phyloP scores from a whole-genome alignment of 2,797 vertebrate species.

The Macropodus opercularis region DNA sequence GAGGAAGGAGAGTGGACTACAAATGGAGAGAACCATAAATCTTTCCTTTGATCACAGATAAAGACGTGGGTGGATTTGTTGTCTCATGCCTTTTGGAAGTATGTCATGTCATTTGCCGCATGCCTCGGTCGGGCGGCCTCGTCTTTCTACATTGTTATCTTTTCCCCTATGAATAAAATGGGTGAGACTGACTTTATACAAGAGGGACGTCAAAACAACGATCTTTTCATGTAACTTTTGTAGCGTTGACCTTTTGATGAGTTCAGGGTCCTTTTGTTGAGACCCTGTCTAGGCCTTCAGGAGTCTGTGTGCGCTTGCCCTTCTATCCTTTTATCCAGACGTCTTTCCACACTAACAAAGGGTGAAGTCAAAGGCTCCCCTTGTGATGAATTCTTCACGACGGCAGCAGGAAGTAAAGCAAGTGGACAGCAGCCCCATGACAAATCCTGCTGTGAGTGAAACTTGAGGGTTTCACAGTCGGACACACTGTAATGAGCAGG shows the following conservation, averaged over 20 bases:
- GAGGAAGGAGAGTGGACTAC: slow-evolving; percentile 41
- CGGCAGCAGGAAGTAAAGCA: slow-evolving; percentile 37
- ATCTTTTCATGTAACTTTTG: slow-evolving; percentile 43
- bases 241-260: slow-evolving; percentile 49
- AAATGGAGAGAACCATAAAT: slow-evolving; percentile 62
- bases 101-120: slow-evolving; percentile 64
- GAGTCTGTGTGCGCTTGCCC: slow-evolving; percentile 1
- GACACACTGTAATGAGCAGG: slow-evolving; percentile 42
- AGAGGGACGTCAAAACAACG: slow-evolving; percentile 51
- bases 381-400: slow-evolving; percentile 52
- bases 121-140: slow-evolving; percentile 51
- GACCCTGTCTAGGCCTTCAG: slow-evolving; percentile 9
- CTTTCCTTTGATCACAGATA: slow-evolving; percentile 68
- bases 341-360: slow-evolving; percentile 34
- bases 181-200: slow-evolving; percentile 40
- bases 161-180: slow-evolving; percentile 45
- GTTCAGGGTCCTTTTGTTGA: slow-evolving; percentile 25
- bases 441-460: slow-evolving; percentile 44
- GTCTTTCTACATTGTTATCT: slow-evolving; percentile 53
- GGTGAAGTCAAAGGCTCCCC: slow-evolving; percentile 43
- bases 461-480: slow-evolving; percentile 44
- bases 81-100: slow-evolving; percentile 59
- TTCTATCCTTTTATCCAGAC: slow-evolving; percentile 34
- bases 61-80: slow-evolving; percentile 70
- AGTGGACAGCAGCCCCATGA: slow-evolving; percentile 41